Percentiles rank a stretch among this genome's conserved stretches.
phyloP scores from a whole-genome alignment of 23 tunicate genomes.

The Halocynthia aurantium region DNA sequence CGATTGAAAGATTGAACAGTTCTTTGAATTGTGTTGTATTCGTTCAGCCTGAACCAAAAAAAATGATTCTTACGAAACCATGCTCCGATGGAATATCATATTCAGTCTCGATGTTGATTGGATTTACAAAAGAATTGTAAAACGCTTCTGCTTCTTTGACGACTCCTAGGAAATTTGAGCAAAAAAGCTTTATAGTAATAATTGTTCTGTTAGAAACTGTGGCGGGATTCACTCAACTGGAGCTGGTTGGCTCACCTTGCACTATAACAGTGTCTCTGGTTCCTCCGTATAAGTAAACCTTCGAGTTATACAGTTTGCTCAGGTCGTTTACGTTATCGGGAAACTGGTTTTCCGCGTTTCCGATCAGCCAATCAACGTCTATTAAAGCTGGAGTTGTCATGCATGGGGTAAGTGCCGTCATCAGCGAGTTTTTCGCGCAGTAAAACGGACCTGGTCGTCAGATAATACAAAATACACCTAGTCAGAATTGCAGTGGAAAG shows the following conservation, averaged over 20 bases:
- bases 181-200: no score
- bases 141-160: conserved; percentile 45
- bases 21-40: no score
- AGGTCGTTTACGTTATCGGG: conserved; percentile 17
- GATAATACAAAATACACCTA: background rate
- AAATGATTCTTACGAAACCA: conserved; percentile 53
- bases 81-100: conserved; percentile 33
- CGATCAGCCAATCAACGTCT: conserved; percentile 34
- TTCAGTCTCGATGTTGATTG: conserved; percentile 28
- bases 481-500: background rate
- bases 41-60: no score
- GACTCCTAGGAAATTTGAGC: conserved; percentile 22
- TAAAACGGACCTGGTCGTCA: conserved; percentile 52
- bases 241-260: conserved; percentile 22
- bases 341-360: conserved; percentile 24
- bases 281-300: conserved; percentile 59
- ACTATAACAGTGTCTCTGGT: conserved; percentile 37
- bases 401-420: conserved; percentile 61
- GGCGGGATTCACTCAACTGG: no score
- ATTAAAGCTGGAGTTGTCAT: conserved; percentile 47
- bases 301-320: conserved; percentile 25
- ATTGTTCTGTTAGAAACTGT: no score
- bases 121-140: conserved; percentile 32
- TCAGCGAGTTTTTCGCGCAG: conserved; percentile 50
- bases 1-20: no score